Evolutionary conservation across 2,888 invertebrate genomes (phyloP).

Genomic region (Dynastes maya): DNA sequence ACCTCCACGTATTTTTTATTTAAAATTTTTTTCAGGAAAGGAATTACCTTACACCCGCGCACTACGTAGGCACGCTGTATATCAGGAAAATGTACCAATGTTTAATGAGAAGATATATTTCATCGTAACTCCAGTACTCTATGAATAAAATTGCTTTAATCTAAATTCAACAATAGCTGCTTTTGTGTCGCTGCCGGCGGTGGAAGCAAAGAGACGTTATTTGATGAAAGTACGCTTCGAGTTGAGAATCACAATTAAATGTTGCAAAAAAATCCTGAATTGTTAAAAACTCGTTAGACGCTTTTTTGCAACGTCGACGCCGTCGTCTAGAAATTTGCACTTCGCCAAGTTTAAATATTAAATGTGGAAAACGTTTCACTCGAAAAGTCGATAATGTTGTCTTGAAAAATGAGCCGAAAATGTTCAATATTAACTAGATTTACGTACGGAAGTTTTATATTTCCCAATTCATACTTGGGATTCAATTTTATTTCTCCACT

Average conservation of each 20-base stretch:
- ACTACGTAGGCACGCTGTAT: too few species aligned
- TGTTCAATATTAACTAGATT: too few species aligned
- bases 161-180: conserved; percentile 21
- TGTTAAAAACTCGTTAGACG: conserved; percentile 20
- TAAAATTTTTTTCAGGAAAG: too few species aligned
- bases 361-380: neutral
- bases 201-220: neutral
- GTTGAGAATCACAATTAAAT: conserved; percentile 15
- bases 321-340: neutral
- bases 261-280: conserved; percentile 10
- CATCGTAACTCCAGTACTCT: neutral
- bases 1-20: too few species aligned
- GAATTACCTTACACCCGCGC: too few species aligned
- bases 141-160: conserved; percentile 25
- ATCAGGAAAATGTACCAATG: too few species aligned
- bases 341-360: neutral
- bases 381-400: neutral
- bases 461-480: too few species aligned
- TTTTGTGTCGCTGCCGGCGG: neutral
- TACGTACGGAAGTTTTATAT: too few species aligned
- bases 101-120: neutral
- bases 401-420: too few species aligned
- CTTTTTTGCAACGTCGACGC: neutral
- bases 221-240: conserved; percentile 5
- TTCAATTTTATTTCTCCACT: too few species aligned